Conservation (phyloP, 2,113 vertebrate genomes). For the Lethenteron reissneri region DNA sequence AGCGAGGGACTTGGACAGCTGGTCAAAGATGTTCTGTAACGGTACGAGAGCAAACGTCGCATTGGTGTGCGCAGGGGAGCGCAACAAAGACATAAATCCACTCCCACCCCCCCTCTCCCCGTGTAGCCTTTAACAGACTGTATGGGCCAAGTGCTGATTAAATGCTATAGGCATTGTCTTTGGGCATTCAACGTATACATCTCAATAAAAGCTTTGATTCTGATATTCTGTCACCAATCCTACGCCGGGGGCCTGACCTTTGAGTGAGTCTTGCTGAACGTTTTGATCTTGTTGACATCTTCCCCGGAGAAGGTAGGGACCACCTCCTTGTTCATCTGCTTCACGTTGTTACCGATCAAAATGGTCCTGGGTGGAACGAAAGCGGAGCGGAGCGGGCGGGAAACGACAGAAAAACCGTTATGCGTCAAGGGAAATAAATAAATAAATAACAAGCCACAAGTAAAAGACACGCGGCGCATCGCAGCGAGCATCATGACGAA, state of each 20-base stretch:
- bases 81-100: neutral
- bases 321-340: conserved; percentile 68
- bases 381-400: neutral
- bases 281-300: conserved; percentile 77
- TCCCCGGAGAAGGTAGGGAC: conserved; percentile 43
- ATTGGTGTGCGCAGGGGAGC: no score
- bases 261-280: conserved; percentile 48
- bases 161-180: no score
- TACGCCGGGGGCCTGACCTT: conserved; percentile 25
- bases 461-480: no score
- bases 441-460: no score
- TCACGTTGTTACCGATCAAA: conserved; percentile 67
- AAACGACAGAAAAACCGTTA: no score
- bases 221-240: no score
- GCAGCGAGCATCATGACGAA: no score
- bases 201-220: no score
- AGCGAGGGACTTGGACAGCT: conserved; percentile 57
- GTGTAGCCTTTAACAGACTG: neutral
- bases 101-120: neutral
- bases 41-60: neutral
- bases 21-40: conserved; percentile 52
- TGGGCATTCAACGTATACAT: no score
- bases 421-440: no score
- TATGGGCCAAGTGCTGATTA: no score
- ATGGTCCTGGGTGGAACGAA: conserved; percentile 42